Evolutionary conservation across 53 echinoderm and acorn worm genomes (phyloP), one percentile per base, ranked within the genome.

Genomic region (Hippasteria phrygiana): DNA sequence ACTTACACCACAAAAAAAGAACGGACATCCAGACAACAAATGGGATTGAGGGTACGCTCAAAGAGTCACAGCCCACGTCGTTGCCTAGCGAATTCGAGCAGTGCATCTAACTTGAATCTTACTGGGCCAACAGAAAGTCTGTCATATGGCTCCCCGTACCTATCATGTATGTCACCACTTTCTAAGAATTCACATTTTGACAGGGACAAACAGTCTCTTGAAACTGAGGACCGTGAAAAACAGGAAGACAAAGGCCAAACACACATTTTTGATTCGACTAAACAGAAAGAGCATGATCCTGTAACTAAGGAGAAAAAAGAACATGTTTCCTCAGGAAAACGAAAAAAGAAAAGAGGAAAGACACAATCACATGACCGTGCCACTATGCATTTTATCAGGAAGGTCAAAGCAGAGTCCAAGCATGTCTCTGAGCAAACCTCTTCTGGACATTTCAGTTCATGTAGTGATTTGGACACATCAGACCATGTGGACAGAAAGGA

Each of bases 301-400:
- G 33, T 17, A 22, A 26, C 47, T 34, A 76, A 29, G 63, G 47
- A 53, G 35, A 45, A 40, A 39, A 75, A 77, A 62, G 48, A 41
- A 55, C 22, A 41, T 8, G 42, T 14, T 67, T 56, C 72, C 2
- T 48, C 53, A 14, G 75, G 45, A 31, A 88, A 88, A 34, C 35
- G 67, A 65, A 78, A 88, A 45, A 77, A 88, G 48, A 62, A 62
- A 48, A 85, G 64, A 51, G 50, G 70, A 24, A 85, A 85, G 40
- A 46, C 85, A 9, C 70, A 67, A 50, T 16, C 75, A 22, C 46
- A 50, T 20, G 85, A 85, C 36, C 66, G 85, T n/a, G 85, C 71
- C 13, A 70, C 85, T 16, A n/a, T 32, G 70, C 69, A 37, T 35
- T 85, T 85, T 35, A 85, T 85, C 36, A 85, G 71, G 26, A 85